Percentiles rank a stretch among this genome's conserved stretches.
phyloP scores from a whole-genome alignment of 2,113 vertebrate genomes.

The Pogona vitticeps region DNA sequence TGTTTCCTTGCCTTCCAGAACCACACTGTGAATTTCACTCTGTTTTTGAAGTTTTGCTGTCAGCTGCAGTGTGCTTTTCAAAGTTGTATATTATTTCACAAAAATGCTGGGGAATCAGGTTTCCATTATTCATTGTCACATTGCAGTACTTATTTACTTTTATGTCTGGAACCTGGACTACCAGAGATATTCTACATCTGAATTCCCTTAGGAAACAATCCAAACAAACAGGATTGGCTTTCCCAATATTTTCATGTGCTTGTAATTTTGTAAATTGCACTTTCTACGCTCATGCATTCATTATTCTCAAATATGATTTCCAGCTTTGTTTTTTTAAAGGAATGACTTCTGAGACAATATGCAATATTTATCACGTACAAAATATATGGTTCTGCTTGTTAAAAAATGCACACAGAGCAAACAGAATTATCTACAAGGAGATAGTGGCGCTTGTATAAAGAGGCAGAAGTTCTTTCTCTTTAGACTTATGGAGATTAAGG shows the following conservation, averaged over 20 bases:
- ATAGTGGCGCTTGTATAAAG: conserved; percentile 60
- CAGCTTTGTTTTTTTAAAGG: conserved; percentile 41
- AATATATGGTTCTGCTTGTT: conserved; percentile 26
- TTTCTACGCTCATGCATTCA: conserved; percentile 43
- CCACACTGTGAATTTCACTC: neutral
- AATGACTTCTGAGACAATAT: conserved; percentile 44
- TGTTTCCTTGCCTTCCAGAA: neutral
- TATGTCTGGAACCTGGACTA: conserved; percentile 21
- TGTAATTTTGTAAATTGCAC: conserved; percentile 66
- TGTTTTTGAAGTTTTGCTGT: neutral
- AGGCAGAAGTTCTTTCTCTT: conserved; percentile 58
- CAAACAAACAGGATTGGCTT: conserved; percentile 63
- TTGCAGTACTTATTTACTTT: conserved; percentile 26
- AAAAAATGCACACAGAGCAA: conserved; percentile 28
- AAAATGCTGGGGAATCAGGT: conserved; percentile 25
- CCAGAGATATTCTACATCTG: conserved; percentile 44
- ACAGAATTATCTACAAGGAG: conserved; percentile 46
- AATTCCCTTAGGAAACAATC: conserved; percentile 52
- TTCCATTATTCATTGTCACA: conserved; percentile 7
- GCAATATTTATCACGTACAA: conserved; percentile 43
- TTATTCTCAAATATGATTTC: conserved; percentile 62
- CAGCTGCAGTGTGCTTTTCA: neutral
- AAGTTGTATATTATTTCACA: conserved; percentile 21
- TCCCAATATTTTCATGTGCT: conserved; percentile 51
- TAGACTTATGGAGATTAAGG: conserved; percentile 63